These are phyloP conservation scores for Andrena bicolor DNA, from an alignment of 2,888 invertebrate genomes.

Conservation along the genomic window DNA sequence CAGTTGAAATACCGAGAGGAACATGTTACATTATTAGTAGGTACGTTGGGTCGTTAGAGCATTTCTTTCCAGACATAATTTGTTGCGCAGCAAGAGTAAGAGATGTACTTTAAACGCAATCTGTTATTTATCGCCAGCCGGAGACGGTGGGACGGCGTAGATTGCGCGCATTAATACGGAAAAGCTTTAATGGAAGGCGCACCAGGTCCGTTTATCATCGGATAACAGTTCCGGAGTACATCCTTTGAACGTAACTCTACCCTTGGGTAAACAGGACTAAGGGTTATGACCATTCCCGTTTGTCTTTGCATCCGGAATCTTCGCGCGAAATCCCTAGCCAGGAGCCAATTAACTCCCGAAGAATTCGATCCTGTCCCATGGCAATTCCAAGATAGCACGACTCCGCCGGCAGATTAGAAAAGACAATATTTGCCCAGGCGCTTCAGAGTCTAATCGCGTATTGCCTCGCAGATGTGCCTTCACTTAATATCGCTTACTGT, in stretches of 20 bases:
- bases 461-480: conserved; percentile 68
- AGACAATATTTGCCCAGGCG: conserved; percentile 75
- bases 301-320: conserved; percentile 74
- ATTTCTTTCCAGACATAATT: not conserved
- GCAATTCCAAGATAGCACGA: conserved; percentile 80
- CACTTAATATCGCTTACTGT: conserved; percentile 68
- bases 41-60: too few species aligned
- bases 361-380: conserved; percentile 76
- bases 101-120: conserved; percentile 7
- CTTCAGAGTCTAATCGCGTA: conserved; percentile 71
- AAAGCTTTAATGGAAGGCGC: conserved; percentile 58
- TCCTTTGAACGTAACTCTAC: conserved; percentile 71
- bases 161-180: conserved; percentile 33
- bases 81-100: too few species aligned
- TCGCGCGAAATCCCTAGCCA: conserved; percentile 71
- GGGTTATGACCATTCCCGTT: conserved; percentile 76
- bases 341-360: conserved; percentile 79
- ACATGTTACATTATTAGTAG: too few species aligned
- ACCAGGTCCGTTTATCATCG: conserved; percentile 55
- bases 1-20: not conserved
- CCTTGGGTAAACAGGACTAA: conserved; percentile 74
- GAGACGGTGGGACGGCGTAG: conserved; percentile 12
- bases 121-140: conserved; percentile 15
- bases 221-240: conserved; percentile 69
- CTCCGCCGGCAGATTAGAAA: conserved; percentile 72